A percentile compares a stretch with the other conserved stretches of the same genome.
Evolutionary conservation across 1,140 invertebrate genomes (phyloP).

Genomic region (Camponotus vicinus): DNA sequence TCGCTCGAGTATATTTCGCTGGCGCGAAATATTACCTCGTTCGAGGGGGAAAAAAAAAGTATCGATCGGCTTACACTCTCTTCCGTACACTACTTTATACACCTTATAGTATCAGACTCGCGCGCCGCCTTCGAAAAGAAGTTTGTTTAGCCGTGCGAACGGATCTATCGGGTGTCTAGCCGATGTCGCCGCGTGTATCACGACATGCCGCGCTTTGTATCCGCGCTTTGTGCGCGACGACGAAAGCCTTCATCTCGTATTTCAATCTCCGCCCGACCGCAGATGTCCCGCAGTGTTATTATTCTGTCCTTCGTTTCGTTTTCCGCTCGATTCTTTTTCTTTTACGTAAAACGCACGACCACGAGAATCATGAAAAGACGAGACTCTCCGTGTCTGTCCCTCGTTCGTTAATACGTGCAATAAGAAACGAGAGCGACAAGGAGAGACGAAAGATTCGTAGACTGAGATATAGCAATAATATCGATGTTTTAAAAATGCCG

Average conservation of each 20-base stretch:
- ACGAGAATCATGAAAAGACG: conserved; percentile 35
- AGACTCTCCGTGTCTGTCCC: conserved; percentile 31
- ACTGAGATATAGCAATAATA: not conserved
- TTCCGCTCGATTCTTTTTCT: conserved; percentile 47
- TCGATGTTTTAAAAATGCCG: not conserved
- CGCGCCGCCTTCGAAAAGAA: conserved; percentile 26
- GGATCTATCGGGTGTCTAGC: conserved; percentile 67
- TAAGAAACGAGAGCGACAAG: not conserved
- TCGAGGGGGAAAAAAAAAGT: conserved; percentile 17
- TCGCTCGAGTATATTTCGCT: conserved; percentile 24
- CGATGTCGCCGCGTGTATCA: conserved; percentile 42
- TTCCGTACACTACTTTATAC: not conserved
- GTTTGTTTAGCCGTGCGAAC: conserved; percentile 65
- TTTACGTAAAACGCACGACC: conserved; percentile 30
- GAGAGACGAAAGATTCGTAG: not conserved
- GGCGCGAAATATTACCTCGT: conserved; percentile 31
- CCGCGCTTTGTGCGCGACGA: conserved; percentile 61
- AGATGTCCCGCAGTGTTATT: conserved; percentile 76
- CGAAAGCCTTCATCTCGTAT: conserved; percentile 69
- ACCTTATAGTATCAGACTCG: not conserved
- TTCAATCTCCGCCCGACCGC: conserved; percentile 72
- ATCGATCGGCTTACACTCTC: conserved; percentile 27
- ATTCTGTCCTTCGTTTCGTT: conserved; percentile 60
- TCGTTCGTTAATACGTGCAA: conserved; percentile 32
- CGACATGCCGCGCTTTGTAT: conserved; percentile 60